Evolutionary conservation across 2,888 invertebrate species (phyloP).

Genomic region (Spodoptera exigua): DNA sequence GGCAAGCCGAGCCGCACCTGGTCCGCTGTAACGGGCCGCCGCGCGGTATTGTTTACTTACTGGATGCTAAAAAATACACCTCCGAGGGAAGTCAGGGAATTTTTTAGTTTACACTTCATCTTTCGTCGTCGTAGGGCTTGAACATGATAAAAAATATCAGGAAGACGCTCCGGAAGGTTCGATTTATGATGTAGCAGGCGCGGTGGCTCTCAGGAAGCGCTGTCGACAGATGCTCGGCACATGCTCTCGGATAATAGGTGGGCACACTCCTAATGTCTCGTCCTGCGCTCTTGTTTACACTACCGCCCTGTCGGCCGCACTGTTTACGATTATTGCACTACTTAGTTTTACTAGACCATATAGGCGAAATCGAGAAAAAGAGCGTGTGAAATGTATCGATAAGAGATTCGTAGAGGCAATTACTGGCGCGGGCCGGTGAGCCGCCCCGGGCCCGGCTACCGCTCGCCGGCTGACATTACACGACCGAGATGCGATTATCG

Average conservation of each 20-base stretch:
- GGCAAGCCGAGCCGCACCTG: constrained; percentile 81
- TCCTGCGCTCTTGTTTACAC: constrained; percentile 74
- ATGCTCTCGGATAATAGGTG: constrained; percentile 79
- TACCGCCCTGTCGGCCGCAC: constrained; percentile 50
- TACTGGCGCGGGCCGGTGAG: constrained; percentile 71
- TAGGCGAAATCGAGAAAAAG: constrained; percentile 66
- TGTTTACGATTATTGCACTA: constrained; percentile 73
- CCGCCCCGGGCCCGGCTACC: constrained; percentile 75
- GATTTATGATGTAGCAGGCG: constrained; percentile 85
- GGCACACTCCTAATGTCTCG: constrained; percentile 79
- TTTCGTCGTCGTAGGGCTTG: constrained; percentile 84
- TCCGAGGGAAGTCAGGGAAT: constrained; percentile 76
- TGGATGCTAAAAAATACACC: constrained; percentile 79
- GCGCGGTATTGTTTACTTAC: constrained; percentile 78
- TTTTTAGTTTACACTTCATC: constrained; percentile 86
- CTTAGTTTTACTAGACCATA: constrained; percentile 68
- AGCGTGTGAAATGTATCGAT: constrained; percentile 82
- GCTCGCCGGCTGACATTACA: constrained; percentile 76
- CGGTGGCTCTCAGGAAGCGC: constrained; percentile 79
- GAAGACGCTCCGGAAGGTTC: constrained; percentile 86
- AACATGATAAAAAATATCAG: constrained; percentile 82
- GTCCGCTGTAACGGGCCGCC: constrained; percentile 72
- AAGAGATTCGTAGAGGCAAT: constrained; percentile 79
- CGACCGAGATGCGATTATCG: constrained; percentile 82
- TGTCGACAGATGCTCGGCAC: constrained; percentile 87